phyloP scores from a whole-genome alignment of 2,797 vertebrate species.

The Acanthurus tractus region DNA sequence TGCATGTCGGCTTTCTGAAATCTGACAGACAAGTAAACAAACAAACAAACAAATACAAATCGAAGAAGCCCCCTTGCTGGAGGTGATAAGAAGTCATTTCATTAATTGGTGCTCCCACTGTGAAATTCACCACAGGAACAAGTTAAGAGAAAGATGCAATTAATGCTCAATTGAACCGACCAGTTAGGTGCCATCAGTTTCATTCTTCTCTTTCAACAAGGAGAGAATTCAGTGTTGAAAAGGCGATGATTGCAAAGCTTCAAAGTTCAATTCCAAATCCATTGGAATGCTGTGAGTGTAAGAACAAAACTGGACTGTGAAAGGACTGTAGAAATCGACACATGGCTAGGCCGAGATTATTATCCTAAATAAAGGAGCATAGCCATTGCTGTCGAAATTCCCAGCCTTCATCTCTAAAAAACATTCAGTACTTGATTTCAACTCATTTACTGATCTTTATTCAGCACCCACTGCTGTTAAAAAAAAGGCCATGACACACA shows the following conservation, averaged over 20 bases:
- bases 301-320: constrained; percentile 63
- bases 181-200: constrained; percentile 40
- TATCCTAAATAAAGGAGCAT: constrained; percentile 47
- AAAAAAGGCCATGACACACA: not conserved
- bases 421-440: not conserved
- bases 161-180: constrained; percentile 26
- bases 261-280: constrained; percentile 52
- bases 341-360: constrained; percentile 52
- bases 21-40: no score
- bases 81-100: constrained; percentile 9
- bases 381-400: constrained; percentile 50
- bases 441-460: constrained; percentile 24
- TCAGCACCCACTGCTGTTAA: constrained; percentile 19
- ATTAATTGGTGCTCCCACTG: constrained; percentile 10
- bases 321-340: constrained; percentile 76
- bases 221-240: constrained; percentile 55
- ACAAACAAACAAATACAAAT: no score
- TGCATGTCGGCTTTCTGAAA: no score
- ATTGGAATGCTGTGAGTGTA: constrained; percentile 59
- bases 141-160: constrained; percentile 32
- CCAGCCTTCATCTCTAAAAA: constrained; percentile 38
- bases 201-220: constrained; percentile 29
- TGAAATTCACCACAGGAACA: constrained; percentile 4
- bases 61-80: not conserved
- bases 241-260: constrained; percentile 62